Conservation (phyloP, 2,888 invertebrate species). For the Torymus aiolomorphi region DNA sequence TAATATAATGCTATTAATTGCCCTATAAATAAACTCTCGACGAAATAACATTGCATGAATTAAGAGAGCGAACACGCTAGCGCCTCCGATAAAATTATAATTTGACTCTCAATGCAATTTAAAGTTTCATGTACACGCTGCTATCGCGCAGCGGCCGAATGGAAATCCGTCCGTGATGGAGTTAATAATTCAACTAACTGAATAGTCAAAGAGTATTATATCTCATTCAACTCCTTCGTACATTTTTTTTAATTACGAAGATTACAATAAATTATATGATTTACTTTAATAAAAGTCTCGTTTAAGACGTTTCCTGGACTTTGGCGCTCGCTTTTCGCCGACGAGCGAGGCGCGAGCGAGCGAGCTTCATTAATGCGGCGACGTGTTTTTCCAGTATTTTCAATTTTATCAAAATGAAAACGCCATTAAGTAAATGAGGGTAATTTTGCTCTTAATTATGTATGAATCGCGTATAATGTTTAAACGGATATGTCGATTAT, state of each 20-base stretch:
- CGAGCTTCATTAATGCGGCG: too few relatives aligned
- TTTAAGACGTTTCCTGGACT: slow-evolving; percentile 20
- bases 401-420: too few relatives aligned
- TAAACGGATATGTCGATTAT: background rate
- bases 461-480: background rate
- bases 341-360: background rate
- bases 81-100: slow-evolving; percentile 35
- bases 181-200: slow-evolving; percentile 29
- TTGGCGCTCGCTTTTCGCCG: slow-evolving; percentile 6
- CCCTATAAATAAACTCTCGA: slow-evolving; percentile 34
- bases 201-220: slow-evolving; percentile 10
- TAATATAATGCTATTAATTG: slow-evolving; percentile 39
- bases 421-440: background rate
- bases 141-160: background rate
- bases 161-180: background rate
- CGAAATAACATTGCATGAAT: slow-evolving; percentile 27
- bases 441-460: background rate
- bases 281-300: slow-evolving; percentile 23
- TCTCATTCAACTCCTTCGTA: slow-evolving; percentile 25
- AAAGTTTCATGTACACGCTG: slow-evolving; percentile 11
- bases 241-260: slow-evolving; percentile 45
- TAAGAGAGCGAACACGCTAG: background rate
- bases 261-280: slow-evolving; percentile 40
- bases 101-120: slow-evolving; percentile 29
- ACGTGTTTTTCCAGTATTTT: too few relatives aligned